phyloP scores from a whole-genome alignment of 92 coral and sea anemone genomes.

The Phymanthus crucifer region DNA sequence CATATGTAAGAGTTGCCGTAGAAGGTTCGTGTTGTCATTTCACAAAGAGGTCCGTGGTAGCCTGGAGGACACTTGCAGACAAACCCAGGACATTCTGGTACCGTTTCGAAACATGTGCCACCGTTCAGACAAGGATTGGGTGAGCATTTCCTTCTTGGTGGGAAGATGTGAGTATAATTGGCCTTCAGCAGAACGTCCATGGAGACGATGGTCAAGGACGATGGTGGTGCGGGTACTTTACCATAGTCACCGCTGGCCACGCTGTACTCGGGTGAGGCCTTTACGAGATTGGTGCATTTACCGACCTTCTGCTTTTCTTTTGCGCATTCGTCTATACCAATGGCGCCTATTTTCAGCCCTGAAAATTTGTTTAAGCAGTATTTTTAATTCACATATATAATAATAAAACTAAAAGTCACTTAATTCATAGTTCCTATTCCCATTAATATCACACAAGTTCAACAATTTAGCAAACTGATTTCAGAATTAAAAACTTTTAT shows the following conservation, averaged over 20 bases:
- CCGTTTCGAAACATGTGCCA: constrained; percentile 72
- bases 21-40: constrained; percentile 72
- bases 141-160: constrained; percentile 34
- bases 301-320: constrained; percentile 77
- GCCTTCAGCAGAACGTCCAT: constrained; percentile 67
- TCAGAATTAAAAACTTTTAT: too few species aligned
- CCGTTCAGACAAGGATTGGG: constrained; percentile 76
- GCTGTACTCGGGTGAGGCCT: constrained; percentile 59
- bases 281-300: constrained; percentile 63
- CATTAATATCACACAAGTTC: too few species aligned
- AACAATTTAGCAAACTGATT: too few species aligned
- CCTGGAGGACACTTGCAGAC: constrained; percentile 70
- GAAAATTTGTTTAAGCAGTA: background rate
- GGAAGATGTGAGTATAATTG: constrained; percentile 54
- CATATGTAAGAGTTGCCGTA: constrained; percentile 68
- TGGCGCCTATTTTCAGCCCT: constrained; percentile 65
- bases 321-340: constrained; percentile 92
- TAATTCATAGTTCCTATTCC: too few species aligned
- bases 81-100: constrained; percentile 69
- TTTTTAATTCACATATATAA: too few species aligned
- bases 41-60: constrained; percentile 74
- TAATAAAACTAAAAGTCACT: too few species aligned
- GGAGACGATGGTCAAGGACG: constrained; percentile 77
- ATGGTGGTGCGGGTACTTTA: constrained; percentile 69
- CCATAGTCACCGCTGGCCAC: constrained; percentile 95